A percentile compares a stretch with the other conserved stretches of the same genome.
These are phyloP conservation scores for Hetaerina americana DNA, from an alignment of 1,140 invertebrate species.

Conservation along the genomic window DNA sequence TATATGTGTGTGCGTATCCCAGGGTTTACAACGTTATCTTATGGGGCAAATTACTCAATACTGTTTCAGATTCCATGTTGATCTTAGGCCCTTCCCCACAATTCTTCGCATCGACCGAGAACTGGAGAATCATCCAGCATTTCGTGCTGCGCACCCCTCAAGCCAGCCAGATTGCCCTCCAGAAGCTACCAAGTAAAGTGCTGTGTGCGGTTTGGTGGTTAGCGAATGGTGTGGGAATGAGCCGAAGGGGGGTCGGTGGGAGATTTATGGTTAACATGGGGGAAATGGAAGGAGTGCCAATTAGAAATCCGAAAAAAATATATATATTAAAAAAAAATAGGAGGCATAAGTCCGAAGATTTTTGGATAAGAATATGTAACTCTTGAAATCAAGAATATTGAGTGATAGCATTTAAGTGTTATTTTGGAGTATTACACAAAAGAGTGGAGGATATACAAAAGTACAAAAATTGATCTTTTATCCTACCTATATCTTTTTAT, in stretches of 20 bases:
- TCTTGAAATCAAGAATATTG: not conserved
- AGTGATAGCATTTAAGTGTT: not conserved
- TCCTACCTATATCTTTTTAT: not conserved
- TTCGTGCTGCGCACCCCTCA: conserved; percentile 73
- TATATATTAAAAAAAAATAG: too few relatives aligned
- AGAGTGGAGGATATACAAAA: not conserved
- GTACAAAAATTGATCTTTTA: not conserved
- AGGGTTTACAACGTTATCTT: too few relatives aligned
- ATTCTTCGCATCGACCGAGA: conserved; percentile 75
- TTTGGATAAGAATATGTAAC: not conserved
- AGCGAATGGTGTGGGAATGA: not conserved
- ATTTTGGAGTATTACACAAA: not conserved
- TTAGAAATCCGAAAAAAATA: not conserved
- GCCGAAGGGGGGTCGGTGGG: not conserved
- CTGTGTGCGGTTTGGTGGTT: not conserved
- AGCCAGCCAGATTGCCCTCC: conserved; percentile 85
- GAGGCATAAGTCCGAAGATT: not conserved
- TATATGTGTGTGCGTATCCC: not conserved
- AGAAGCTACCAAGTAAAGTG: conserved; percentile 38
- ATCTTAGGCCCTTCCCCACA: conserved; percentile 76
- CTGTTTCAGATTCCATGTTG: conserved; percentile 68
- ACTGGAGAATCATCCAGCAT: conserved; percentile 74
- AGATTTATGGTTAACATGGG: not conserved
- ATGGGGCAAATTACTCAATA: too few relatives aligned
- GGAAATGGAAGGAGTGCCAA: not conserved